These are phyloP conservation scores for Fabriciana adippe DNA, from an alignment of 2,888 invertebrate genomes.

Conservation along the genomic window DNA sequence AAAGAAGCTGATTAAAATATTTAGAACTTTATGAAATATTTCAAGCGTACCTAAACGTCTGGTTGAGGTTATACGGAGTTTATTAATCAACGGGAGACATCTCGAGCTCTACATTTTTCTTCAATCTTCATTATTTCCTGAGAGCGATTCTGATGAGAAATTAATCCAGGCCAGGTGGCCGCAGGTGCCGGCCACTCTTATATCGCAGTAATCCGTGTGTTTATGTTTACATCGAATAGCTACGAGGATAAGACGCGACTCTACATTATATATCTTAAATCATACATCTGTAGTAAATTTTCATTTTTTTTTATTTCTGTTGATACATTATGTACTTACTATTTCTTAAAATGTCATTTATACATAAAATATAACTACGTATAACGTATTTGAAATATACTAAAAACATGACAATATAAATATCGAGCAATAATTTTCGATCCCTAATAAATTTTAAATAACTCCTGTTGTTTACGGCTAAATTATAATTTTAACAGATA, in stretches of 20 bases:
- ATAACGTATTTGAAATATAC: too few species aligned
- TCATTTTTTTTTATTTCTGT: neutral
- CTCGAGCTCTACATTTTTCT: conserved; percentile 73
- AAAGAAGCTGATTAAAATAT: too few species aligned
- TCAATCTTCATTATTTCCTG: conserved; percentile 69
- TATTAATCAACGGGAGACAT: conserved; percentile 73
- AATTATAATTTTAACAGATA: neutral
- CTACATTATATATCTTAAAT: neutral
- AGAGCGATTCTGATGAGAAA: conserved; percentile 76
- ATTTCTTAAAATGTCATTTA: too few species aligned
- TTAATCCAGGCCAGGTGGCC: conserved; percentile 75
- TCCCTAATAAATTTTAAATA: too few species aligned
- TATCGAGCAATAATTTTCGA: too few species aligned
- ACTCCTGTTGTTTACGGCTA: too few species aligned
- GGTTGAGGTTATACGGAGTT: conserved; percentile 58
- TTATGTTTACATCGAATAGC: conserved; percentile 48
- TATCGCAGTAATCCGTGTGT: conserved; percentile 53
- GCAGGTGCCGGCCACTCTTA: conserved; percentile 71
- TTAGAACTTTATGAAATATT: neutral
- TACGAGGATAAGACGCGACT: conserved; percentile 20
- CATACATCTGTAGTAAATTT: neutral
- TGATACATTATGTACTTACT: too few species aligned
- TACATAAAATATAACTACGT: too few species aligned
- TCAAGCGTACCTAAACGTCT: conserved; percentile 1
- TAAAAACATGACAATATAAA: too few species aligned